Percentiles rank a stretch among this genome's conserved stretches.
Evolutionary conservation across 2,888 invertebrate genomes (phyloP).

Genomic region (Caradrina clavipalpis): DNA sequence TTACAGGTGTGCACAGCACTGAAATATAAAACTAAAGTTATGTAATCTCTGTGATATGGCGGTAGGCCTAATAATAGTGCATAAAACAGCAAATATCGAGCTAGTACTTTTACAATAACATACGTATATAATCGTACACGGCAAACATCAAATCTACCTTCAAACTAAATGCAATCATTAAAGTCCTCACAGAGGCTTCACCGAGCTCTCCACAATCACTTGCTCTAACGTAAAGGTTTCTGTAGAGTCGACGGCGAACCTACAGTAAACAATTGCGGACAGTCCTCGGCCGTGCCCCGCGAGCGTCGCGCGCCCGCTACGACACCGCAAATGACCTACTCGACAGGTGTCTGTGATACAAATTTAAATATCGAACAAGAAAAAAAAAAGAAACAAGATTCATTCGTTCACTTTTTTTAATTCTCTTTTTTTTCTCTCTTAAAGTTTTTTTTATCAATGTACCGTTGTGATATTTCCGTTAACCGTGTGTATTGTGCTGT

Average conservation of each 20-base stretch:
- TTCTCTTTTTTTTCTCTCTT: constrained; percentile 63
- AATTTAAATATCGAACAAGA: constrained; percentile 69
- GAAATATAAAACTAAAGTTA: no score
- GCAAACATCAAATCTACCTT: not conserved
- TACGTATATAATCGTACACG: not conserved
- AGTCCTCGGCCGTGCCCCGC: constrained; percentile 86
- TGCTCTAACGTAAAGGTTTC: constrained; percentile 67
- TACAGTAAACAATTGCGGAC: constrained; percentile 87
- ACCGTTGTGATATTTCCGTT: constrained; percentile 79
- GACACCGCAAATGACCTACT: constrained; percentile 69
- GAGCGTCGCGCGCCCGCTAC: constrained; percentile 74
- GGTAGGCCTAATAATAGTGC: no score
- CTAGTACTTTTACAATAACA: not conserved
- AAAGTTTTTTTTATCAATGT: constrained; percentile 64
- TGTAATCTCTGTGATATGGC: no score
- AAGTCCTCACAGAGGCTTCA: constrained; percentile 67
- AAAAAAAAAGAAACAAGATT: constrained; percentile 75
- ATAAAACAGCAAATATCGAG: no score
- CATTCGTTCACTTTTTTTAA: constrained; percentile 78
- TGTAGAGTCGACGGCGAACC: constrained; percentile 76
- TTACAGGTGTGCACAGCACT: no score
- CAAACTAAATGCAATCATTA: not conserved
- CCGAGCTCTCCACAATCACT: constrained; percentile 55
- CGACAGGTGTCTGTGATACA: constrained; percentile 78
- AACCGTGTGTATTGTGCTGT: constrained; percentile 81